Evolutionary conservation across 1,140 invertebrate genomes (phyloP), one percentile per base, ranked within the genome.

Genomic region (Pachyrhynchus sulphureomaculatus): DNA sequence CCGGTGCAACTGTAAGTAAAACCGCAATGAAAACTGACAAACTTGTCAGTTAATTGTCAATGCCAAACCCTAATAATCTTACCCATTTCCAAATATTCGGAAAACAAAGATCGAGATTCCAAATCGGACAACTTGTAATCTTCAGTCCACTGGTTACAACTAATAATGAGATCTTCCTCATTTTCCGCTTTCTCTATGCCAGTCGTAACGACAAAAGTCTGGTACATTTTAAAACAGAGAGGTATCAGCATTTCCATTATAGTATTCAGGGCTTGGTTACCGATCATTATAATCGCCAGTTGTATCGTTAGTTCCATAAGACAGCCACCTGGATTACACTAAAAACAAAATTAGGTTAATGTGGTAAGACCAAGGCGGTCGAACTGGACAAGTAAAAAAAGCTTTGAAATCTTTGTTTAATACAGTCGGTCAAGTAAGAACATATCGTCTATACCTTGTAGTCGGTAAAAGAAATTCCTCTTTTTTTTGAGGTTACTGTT

Each of bases 61-160:
- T n/a, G n/a, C n/a, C n/a, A n/a, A n/a, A n/a, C n/a, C n/a, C n/a
- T n/a, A n/a, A n/a, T n/a, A n/a, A n/a, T n/a, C 64, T 74, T 75
- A 91, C 90, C 88, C 90, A 93, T 93, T 82, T 94, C 91, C 24
- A 93, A 77, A 75, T 94, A 94, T 77, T 94, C 91, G 48, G 87
- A 82, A 72, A 92, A 93, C 1, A 93, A 76, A 18, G 88, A 90
- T 71, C 75, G 72, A 24, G 76, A 71, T 24, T 85, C 84, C 73
- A 87, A 86, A 48, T 84, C 79, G 15, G 84, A 72, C 12, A 95
- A 76, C 72, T 87, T 84, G 69, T 86, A 93, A 76, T 95, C 92
- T 68, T 87, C 84, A 41, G 88, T 88, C 84, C 88, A 93, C 56
- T 89, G 84, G 62, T 85, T 85, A 59, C 76, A 79, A 12, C 74